Percentiles rank a stretch among this genome's conserved stretches.
These are phyloP conservation scores for Drosophila takahashii DNA, from an alignment of 1,140 invertebrate genomes.

Conservation along the genomic window DNA sequence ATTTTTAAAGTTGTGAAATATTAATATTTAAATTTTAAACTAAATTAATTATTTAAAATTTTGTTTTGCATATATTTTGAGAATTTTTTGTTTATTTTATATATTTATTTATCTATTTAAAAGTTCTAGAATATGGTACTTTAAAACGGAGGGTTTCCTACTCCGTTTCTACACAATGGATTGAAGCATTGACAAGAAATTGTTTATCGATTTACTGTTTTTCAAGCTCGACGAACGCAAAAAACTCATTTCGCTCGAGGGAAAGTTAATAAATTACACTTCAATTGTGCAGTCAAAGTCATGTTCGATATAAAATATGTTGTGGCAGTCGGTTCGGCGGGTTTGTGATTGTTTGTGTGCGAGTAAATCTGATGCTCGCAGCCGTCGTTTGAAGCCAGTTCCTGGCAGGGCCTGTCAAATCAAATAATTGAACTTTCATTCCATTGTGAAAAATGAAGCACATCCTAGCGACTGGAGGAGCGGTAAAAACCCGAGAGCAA, in stretches of 20 bases:
- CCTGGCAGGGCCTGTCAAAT: conserved; percentile 69
- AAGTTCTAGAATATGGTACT: not conserved
- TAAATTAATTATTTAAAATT: too few species aligned
- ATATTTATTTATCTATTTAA: too few species aligned
- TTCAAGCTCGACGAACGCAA: conserved; percentile 13
- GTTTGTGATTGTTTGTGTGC: conserved; percentile 24
- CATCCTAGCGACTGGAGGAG: conserved; percentile 23
- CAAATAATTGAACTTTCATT: conserved; percentile 82
- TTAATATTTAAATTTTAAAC: too few species aligned
- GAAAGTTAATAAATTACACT: conserved; percentile 73
- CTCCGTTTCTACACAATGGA: not conserved
- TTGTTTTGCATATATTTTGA: too few species aligned
- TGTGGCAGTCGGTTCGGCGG: conserved; percentile 36
- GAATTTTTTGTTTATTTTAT: too few species aligned
- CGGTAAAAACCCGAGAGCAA: conserved; percentile 48
- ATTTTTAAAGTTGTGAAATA: too few species aligned
- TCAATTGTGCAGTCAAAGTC: conserved; percentile 71
- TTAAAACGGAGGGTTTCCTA: too few species aligned
- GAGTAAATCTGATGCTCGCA: conserved; percentile 40
- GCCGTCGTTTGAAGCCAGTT: conserved; percentile 44
- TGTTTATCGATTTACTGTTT: conserved; percentile 31
- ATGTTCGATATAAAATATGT: conserved; percentile 59
- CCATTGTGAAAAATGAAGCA: conserved; percentile 78
- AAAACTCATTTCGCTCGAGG: conserved; percentile 44
- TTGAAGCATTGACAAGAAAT: conserved; percentile 10